These are phyloP conservation scores for Thunnus albacares DNA, from an alignment of 2,797 vertebrate species.

Conservation along the genomic window DNA sequence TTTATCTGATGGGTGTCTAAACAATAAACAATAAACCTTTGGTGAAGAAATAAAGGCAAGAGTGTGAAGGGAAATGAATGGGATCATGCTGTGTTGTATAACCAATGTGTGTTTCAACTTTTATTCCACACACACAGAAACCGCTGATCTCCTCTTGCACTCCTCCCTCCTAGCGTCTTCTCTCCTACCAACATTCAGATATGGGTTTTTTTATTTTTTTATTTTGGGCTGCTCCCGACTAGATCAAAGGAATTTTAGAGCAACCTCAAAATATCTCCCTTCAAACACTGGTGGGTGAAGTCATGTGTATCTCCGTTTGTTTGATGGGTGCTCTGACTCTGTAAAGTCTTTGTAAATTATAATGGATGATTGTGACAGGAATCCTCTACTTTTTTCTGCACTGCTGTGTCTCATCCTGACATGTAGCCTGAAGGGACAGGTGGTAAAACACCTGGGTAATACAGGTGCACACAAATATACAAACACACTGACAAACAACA, in stretches of 20 bases:
- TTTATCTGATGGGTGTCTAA: not conserved
- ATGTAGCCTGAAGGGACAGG: conserved; percentile 50
- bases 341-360: conserved; percentile 47
- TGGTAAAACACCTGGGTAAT: conserved; percentile 56
- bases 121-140: conserved; percentile 42
- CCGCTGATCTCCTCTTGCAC: conserved; percentile 37
- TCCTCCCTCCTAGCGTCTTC: conserved; percentile 33
- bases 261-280: conserved; percentile 73
- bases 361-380: conserved; percentile 49
- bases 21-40: not conserved
- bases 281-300: conserved; percentile 53
- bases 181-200: conserved; percentile 34
- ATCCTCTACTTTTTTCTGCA: conserved; percentile 27
- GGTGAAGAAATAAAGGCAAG: not conserved
- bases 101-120: conserved; percentile 24
- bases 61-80: conserved; percentile 14
- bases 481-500: conserved; percentile 1
- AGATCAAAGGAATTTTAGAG: conserved; percentile 79
- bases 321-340: conserved; percentile 46
- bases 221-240: conserved; percentile 53
- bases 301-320: conserved; percentile 58
- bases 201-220: conserved; percentile 39
- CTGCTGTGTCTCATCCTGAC: conserved; percentile 54
- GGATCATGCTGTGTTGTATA: conserved; percentile 41
- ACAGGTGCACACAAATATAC: conserved; percentile 24